Evolutionary conservation across 1,140 invertebrate genomes (phyloP).

Genomic region (Zaprionus taronus): DNA sequence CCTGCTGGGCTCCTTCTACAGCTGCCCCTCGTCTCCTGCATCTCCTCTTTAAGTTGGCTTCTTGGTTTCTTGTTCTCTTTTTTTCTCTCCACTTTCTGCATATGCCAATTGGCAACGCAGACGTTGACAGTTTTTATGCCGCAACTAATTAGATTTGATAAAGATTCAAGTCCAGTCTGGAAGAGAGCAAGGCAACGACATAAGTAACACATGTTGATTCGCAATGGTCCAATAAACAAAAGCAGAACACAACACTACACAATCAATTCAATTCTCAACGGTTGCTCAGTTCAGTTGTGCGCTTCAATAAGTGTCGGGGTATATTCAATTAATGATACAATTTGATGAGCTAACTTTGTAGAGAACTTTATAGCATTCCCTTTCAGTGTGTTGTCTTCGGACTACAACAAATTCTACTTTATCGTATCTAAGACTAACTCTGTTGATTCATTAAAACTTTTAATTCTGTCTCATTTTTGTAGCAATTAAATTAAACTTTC

Average conservation of each 20-base stretch:
- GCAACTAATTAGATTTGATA: conserved; percentile 58
- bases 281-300: neutral
- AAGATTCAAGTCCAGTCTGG: conserved; percentile 28
- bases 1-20: conserved; percentile 4
- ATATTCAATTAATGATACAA: neutral
- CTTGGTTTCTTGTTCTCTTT: conserved; percentile 14
- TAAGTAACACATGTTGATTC: conserved; percentile 44
- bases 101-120: conserved; percentile 44
- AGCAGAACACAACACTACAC: conserved; percentile 5
- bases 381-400: no score
- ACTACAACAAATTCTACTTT: no score
- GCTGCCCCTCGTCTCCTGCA: conserved; percentile 3
- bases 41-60: conserved; percentile 24
- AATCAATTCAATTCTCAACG: conserved; percentile 37
- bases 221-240: conserved; percentile 37
- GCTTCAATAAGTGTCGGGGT: neutral
- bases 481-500: no score
- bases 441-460: no score
- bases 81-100: conserved; percentile 24
- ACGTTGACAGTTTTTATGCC: conserved; percentile 56
- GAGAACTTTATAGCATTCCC: no score
- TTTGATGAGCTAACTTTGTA: neutral
- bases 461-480: no score
- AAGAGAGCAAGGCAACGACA: conserved; percentile 12
- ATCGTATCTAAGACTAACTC: no score